Base-by-base conservation (phyloP, 2,113 vertebrate genomes). In the Tenrec ecaudatus region DNA sequence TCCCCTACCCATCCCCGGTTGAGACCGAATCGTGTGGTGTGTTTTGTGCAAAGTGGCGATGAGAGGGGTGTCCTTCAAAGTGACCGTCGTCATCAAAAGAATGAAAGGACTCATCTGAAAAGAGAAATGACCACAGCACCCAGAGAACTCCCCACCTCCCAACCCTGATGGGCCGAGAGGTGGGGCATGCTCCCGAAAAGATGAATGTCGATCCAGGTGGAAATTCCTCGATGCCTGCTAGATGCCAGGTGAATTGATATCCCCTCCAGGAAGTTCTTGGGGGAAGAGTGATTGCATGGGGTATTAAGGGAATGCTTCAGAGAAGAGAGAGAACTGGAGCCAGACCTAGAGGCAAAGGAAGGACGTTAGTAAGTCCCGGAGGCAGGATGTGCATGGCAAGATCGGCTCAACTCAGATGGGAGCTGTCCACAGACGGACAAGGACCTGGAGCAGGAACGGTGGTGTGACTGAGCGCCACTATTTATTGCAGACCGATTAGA, bases 271-370 rank as follows among this genome's bases (percentile, higher is more conserved):
- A 91, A 62, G 88, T 58, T 83, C 58, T 64, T 38, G 6, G 40
- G 82, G 83, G 79, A 64, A 87, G 78, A 36, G 40, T 43, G 79
- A 79, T 83, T 62, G 40, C 53, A 36, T 40, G 33, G 75, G 27
- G 23, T 31, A 10, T 47, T 23, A 15, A 71, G 79, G 36, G 62
- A 58, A 40, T 62, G 79, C 79, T 83, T 83, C 62, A 6, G 53
- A 64, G 78, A 16, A 8, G 20, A 79, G 29, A 14, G 79, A 58
- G 23, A 31, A n/a, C 62, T 89, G 33, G 57, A 81, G 58, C 76
- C 83, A 58, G 73, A 84, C 79, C 66, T 84, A 66, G 40, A 58
- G 80, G 80, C 23, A 75, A 40, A 73, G 27, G n/a, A 57, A 93
- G 78, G 83, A 38, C 19, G 20, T 88, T 20, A 22, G 25, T 58